phyloP scores from a whole-genome alignment of 2,888 invertebrate genomes.

The Drosophila dives region DNA sequence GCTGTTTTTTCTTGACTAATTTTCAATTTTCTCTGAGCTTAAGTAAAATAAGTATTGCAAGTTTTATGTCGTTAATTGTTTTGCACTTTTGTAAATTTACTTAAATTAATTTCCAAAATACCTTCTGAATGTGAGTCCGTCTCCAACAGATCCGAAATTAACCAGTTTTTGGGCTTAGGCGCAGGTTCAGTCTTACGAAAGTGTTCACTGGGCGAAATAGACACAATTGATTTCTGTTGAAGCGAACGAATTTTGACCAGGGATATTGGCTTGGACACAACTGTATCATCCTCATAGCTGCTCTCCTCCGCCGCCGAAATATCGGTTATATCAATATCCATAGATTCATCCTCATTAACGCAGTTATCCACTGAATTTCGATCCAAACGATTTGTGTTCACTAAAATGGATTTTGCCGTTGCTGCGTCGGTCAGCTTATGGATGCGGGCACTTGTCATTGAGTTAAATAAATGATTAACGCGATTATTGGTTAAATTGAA shows the following conservation, averaged over 20 bases:
- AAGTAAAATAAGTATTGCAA: not conserved
- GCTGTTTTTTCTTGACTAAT: not conserved
- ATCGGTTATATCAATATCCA: conserved; percentile 85
- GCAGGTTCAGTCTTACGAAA: conserved; percentile 48
- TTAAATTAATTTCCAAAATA: conserved; percentile 20
- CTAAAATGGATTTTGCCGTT: conserved; percentile 51
- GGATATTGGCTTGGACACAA: conserved; percentile 68
- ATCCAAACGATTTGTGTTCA: conserved; percentile 48
- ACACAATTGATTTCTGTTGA: conserved; percentile 43
- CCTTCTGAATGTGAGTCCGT: conserved; percentile 65
- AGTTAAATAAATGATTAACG: conserved; percentile 82
- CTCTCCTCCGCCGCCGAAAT: conserved; percentile 80
- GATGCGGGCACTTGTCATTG: conserved; percentile 76
- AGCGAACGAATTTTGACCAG: conserved; percentile 69
- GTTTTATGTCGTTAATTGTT: not conserved
- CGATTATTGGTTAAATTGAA: conserved; percentile 85
- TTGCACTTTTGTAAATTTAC: not conserved
- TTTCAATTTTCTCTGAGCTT: not conserved
- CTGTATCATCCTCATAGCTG: conserved; percentile 45
- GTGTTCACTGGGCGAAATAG: conserved; percentile 36
- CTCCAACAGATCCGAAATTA: conserved; percentile 80
- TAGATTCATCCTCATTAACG: conserved; percentile 84
- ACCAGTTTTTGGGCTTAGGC: conserved; percentile 79
- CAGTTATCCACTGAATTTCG: conserved; percentile 62
- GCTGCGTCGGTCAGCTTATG: conserved; percentile 64